Percentiles rank a stretch among this genome's conserved stretches.
Evolutionary conservation across 1,140 invertebrate species (phyloP).

Genomic region (Drosophila prosaltans): DNA sequence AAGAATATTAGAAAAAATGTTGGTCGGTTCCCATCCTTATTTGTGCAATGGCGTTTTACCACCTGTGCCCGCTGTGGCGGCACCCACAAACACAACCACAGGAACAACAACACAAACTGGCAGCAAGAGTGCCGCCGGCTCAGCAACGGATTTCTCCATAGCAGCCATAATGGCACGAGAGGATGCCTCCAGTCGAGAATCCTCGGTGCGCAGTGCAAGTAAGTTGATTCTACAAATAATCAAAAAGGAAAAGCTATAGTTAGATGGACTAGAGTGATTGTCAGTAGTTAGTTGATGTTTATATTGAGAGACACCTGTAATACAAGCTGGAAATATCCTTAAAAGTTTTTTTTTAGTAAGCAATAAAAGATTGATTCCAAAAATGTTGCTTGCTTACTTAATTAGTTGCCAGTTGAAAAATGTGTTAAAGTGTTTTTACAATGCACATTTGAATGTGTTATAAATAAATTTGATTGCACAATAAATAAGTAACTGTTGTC

Average conservation of each 20-base stretch:
- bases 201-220: conserved; percentile 83
- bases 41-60: conserved; percentile 75
- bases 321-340: background rate
- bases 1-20: conserved; percentile 56
- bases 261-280: no score
- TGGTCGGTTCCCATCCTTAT: conserved; percentile 81
- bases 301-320: no score
- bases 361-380: no score
- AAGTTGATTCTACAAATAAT: conserved; percentile 46
- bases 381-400: background rate
- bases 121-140: conserved; percentile 81
- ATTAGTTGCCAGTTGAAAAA: background rate
- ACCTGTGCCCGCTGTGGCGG: conserved; percentile 53
- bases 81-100: conserved; percentile 37
- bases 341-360: background rate
- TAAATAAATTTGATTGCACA: conserved; percentile 49
- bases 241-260: background rate
- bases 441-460: background rate
- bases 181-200: conserved; percentile 86
- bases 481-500: conserved; percentile 53
- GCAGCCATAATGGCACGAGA: conserved; percentile 94
- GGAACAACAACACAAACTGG: conserved; percentile 60
- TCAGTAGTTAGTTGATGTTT: no score
- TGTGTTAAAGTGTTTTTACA: background rate
- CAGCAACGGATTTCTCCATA: conserved; percentile 95